Conservation (phyloP, 2,113 vertebrate genomes). For the Myodes glareolus region DNA sequence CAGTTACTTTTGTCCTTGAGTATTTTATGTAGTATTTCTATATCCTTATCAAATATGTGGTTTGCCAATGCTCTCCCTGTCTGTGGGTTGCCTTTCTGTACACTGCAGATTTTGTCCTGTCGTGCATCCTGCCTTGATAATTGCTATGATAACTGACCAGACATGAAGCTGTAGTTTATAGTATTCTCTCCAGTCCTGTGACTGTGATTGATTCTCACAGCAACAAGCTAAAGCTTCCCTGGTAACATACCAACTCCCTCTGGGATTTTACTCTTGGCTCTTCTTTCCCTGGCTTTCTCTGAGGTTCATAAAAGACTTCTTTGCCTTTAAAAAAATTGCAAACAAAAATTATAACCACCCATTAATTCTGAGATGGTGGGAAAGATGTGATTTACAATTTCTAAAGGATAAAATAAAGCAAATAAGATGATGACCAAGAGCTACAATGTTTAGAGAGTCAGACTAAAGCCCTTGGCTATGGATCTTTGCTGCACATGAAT, state of each 20-base stretch:
- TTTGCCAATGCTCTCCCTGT: not conserved
- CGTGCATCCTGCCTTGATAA: not conserved
- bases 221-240: not conserved
- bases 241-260: not conserved
- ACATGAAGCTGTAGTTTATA: not conserved
- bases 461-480: not conserved
- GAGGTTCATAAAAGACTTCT: not conserved
- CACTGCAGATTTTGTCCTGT: not conserved
- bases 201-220: not conserved
- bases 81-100: not conserved
- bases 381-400: not conserved
- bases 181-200: not conserved
- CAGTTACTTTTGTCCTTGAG: not conserved
- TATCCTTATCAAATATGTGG: not conserved
- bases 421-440: not conserved
- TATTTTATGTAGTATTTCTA: not conserved
- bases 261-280: not conserved
- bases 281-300: not conserved
- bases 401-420: not conserved
- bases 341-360: not conserved
- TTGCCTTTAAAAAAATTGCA: not conserved
- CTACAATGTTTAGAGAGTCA: not conserved
- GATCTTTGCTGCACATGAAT: not conserved
- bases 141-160: not conserved
- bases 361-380: conserved; percentile 10